A percentile compares a stretch with the other conserved stretches of the same genome.
phyloP scores from a whole-genome alignment of 2,797 vertebrate species.

The Rhynchonycteris naso region DNA sequence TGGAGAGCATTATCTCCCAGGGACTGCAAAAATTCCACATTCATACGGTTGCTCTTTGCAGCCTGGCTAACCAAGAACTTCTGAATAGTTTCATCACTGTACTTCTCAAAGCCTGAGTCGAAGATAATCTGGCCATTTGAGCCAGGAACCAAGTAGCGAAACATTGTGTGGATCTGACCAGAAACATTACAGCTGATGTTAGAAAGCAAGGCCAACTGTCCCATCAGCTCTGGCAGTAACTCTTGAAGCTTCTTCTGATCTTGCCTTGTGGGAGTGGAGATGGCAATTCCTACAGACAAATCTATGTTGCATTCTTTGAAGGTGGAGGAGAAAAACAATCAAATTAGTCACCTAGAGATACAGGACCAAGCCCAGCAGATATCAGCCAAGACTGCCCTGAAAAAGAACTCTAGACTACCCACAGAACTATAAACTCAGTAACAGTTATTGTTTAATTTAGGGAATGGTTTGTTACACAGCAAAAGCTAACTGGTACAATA shows the following conservation, averaged over 20 bases:
- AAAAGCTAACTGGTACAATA: neutral
- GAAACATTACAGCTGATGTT: conserved; percentile 87
- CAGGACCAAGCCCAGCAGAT: neutral
- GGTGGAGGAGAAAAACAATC: conserved; percentile 22
- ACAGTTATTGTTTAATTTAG: neutral
- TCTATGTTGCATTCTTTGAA: conserved; percentile 88
- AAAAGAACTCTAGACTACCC: neutral
- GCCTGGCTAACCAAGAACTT: conserved; percentile 86
- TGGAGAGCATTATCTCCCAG: conserved; percentile 85
- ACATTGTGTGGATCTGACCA: conserved; percentile 66
- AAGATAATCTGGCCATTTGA: conserved; percentile 74
- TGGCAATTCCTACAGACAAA: conserved; percentile 91
- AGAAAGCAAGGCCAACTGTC: conserved; percentile 81
- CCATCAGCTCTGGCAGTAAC: conserved; percentile 87
- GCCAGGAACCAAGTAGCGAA: conserved; percentile 85
- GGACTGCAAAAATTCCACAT: conserved; percentile 85
- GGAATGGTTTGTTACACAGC: neutral
- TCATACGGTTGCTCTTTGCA: conserved; percentile 84
- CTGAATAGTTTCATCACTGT: conserved; percentile 81
- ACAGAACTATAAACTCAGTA: neutral
- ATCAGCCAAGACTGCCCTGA: neutral
- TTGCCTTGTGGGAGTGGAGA: conserved; percentile 77
- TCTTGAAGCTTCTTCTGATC: conserved; percentile 84
- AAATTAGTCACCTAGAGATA: neutral
- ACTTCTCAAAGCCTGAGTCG: conserved; percentile 87